Conservation (phyloP, 1,140 invertebrate genomes). For the Tetragnatha versicolor region DNA sequence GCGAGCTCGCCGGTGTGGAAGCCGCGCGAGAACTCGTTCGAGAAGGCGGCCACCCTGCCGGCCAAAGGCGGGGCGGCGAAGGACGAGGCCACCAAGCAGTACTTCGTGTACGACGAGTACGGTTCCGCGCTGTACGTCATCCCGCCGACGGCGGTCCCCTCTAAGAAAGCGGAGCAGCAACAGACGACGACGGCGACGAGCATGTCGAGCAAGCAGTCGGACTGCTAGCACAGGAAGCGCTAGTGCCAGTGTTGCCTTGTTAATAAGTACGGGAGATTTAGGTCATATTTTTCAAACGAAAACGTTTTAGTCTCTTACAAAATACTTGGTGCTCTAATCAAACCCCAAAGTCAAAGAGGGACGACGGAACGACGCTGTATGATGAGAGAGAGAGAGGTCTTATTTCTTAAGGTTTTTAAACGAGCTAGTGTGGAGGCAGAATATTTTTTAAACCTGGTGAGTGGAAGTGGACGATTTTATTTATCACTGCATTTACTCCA, state of each 20-base stretch:
- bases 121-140: conserved; percentile 55
- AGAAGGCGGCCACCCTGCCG: conserved; percentile 51
- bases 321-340: conserved; percentile 51
- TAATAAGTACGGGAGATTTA: conserved; percentile 47
- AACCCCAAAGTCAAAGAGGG: not conserved
- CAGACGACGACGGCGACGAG: not conserved
- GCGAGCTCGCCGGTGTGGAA: conserved; percentile 90
- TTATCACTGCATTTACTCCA: conserved; percentile 54
- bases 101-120: conserved; percentile 60
- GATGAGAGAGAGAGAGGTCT: not conserved
- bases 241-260: conserved; percentile 54
- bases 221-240: conserved; percentile 47
- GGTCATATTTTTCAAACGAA: conserved; percentile 47
- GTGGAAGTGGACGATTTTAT: conserved; percentile 30
- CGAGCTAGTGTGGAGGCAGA: not conserved
- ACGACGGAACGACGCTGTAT: not conserved
- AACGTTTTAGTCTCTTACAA: conserved; percentile 52
- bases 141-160: conserved; percentile 38
- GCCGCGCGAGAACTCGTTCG: conserved; percentile 74
- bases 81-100: conserved; percentile 57
- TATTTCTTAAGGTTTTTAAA: conserved; percentile 23
- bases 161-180: conserved; percentile 30
- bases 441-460: conserved; percentile 45
- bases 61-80: conserved; percentile 49
- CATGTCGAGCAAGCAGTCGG: conserved; percentile 55